Evolutionary conservation across 2,113 vertebrate species (phyloP), one percentile per base, ranked within the genome.

Genomic region (Nibea albiflora): DNA sequence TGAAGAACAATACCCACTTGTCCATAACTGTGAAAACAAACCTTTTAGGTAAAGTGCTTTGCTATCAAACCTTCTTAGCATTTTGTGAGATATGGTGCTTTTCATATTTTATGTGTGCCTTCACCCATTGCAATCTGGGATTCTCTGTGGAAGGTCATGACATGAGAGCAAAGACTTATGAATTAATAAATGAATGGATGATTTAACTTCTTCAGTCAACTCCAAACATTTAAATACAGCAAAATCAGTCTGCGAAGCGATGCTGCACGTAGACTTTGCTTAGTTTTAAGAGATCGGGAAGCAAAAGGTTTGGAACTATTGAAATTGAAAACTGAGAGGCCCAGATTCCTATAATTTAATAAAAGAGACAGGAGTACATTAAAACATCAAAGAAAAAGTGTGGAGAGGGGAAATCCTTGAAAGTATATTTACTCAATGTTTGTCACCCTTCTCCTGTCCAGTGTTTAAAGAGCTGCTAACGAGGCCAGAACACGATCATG

Each of bases 11-110:
- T 94, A 99, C 98, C 35, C 98, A 99, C 92, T 92, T 99, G 88
- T 98, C 98, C 76, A 98, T 99, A 96, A 99, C 98, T 97, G 98
- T 99, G 96, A 99, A 99, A 97, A 99, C 98, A 54, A 99, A 99
- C 86, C 96, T 99, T 83, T 96, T 99, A 94, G 98, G 98, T 99
- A 94, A 95, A 93, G 76, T 49, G 47, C 2, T 58, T 5, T 3
- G 7, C n/a, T 14, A 4, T 47, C 4, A 8, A 19, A 28, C 2
- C 16, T 11, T 63, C 3, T 62, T 35, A n/a, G 9, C 1, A 7
- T 50, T 12, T 31, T 52, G 5, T 49, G 2, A 24, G 5, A 46
- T 28, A 6, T 31, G 8, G 1, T 49, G 17, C 3, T 61, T 61
- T 61, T 39, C 9, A n/a, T 22, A 6, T 49, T 7, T 49, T 54